Conservation (phyloP, 2,888 invertebrate genomes). For the Lasioglossum lativentre region DNA sequence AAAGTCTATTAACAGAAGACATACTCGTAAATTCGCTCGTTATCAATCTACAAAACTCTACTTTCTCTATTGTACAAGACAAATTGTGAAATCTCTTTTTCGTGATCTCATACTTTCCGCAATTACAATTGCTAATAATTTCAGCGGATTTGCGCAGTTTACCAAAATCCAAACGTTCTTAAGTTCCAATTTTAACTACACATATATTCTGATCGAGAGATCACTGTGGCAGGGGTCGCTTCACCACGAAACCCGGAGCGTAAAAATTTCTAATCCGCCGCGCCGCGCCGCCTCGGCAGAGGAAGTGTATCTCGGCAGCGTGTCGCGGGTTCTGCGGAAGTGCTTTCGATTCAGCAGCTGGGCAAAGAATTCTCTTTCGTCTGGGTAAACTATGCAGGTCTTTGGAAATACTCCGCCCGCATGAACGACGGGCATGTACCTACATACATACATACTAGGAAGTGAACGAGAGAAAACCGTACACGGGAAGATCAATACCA, state of each 20-base stretch:
- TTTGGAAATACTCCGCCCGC: slow-evolving; percentile 47
- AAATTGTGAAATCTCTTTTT: too few species aligned
- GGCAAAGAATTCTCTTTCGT: not conserved
- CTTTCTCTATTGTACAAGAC: too few species aligned
- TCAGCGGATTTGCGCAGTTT: too few species aligned
- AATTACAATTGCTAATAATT: too few species aligned
- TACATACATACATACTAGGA: slow-evolving; percentile 30
- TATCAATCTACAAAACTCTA: too few species aligned
- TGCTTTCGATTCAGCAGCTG: slow-evolving; percentile 3
- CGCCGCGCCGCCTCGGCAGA: not conserved
- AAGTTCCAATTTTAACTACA: not conserved
- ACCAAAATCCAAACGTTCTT: too few species aligned
- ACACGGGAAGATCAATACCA: slow-evolving; percentile 65
- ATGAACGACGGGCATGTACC: slow-evolving; percentile 18
- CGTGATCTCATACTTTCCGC: not conserved
- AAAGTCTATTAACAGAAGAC: too few species aligned
- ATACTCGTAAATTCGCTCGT: too few species aligned
- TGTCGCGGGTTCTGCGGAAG: not conserved
- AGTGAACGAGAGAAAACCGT: slow-evolving; percentile 57
- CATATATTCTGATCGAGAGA: not conserved
- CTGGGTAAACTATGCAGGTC: not conserved
- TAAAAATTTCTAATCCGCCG: not conserved
- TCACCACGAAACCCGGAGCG: not conserved
- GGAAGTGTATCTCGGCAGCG: not conserved
- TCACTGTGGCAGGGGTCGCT: not conserved